phyloP scores from a whole-genome alignment of 2,797 vertebrate species.

The Protonibea diacanthus region DNA sequence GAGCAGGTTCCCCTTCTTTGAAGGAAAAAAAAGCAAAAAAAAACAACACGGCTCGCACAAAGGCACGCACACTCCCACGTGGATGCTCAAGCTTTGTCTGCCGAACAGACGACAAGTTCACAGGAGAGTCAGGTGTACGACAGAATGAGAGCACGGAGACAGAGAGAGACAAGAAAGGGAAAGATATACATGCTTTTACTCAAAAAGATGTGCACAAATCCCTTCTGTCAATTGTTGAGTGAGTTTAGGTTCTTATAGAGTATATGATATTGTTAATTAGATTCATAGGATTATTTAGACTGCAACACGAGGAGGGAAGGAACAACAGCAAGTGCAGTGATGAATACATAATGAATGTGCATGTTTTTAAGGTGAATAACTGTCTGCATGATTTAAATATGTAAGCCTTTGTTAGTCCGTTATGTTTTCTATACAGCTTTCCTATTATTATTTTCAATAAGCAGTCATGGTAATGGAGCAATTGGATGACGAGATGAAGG shows the following conservation, averaged over 20 bases:
- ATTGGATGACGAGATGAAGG: conserved; percentile 32
- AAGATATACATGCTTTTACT: conserved; percentile 26
- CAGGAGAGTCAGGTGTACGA: conserved; percentile 71
- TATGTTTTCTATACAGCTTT: conserved; percentile 22
- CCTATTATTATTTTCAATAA: conserved; percentile 20
- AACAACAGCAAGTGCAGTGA: not conserved
- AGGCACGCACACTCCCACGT: conserved; percentile 52
- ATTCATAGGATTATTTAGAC: conserved; percentile 37
- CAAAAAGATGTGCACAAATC: conserved; percentile 19
- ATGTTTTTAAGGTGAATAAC: conserved; percentile 40
- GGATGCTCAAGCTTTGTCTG: conserved; percentile 59
- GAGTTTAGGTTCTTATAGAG: conserved; percentile 26
- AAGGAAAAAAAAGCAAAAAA: conserved; percentile 34
- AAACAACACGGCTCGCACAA: conserved; percentile 40
- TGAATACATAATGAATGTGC: conserved; percentile 8
- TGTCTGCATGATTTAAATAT: conserved; percentile 11
- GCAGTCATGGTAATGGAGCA: conserved; percentile 27
- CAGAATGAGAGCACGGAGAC: conserved; percentile 77
- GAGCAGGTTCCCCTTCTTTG: conserved; percentile 66
- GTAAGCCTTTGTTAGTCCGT: conserved; percentile 37
- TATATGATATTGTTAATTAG: conserved; percentile 23
- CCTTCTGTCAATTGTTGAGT: conserved; percentile 6
- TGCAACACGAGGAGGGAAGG: conserved; percentile 16
- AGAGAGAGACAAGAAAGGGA: conserved; percentile 33
- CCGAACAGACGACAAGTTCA: conserved; percentile 63